Base-by-base conservation (phyloP, 2,797 vertebrate species). In the Phoebastria nigripes region DNA sequence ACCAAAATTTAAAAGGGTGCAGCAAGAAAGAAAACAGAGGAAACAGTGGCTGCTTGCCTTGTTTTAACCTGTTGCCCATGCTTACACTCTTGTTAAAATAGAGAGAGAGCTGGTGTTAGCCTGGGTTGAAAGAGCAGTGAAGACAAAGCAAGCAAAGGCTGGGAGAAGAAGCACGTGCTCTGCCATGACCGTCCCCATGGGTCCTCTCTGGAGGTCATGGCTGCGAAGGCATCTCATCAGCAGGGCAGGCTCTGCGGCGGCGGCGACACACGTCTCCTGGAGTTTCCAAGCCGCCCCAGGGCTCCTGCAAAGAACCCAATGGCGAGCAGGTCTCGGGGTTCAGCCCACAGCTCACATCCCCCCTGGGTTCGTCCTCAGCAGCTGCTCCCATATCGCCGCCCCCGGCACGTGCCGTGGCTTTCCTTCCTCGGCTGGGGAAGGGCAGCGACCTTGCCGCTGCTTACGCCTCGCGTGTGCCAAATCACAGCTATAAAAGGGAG, bases 361-460 rank as follows among this genome's bases (percentile, higher is more conserved):
- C 29, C 9, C 7, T 6, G 5, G 9, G 2, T 1, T 78, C 47
- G 61, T 26, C 73, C 55, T 72, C 25, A 2, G 76, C 39, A 35
- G 28, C 24, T 63, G 41, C 5, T 15, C 24, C 67, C 3, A 0
- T 11, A 3, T n/a, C 17, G 0, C 79, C 0, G 2, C 28, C 11
- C 51, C 42, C 1, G 1, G 9, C n/a, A 49, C 4, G 2, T 33
- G 66, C 49, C 3, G 0, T 0, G 8, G 54, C 16, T 82, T 58
- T 72, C 51, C 66, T 77, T 61, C 58, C 89, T 90, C 3, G 0
- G 54, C 41, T 5, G 33, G 37, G 67, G 29, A 71, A 90, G 56
- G 86, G 46, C 89, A 55, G 19, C 1, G 51, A 77, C 93, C 87
- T 80, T 63, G 74, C 42, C 2, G 14, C 70, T 52, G 74, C 46